Evolutionary conservation across 2,113 vertebrate species (phyloP).

Genomic region (Microcebus jonahi): DNA sequence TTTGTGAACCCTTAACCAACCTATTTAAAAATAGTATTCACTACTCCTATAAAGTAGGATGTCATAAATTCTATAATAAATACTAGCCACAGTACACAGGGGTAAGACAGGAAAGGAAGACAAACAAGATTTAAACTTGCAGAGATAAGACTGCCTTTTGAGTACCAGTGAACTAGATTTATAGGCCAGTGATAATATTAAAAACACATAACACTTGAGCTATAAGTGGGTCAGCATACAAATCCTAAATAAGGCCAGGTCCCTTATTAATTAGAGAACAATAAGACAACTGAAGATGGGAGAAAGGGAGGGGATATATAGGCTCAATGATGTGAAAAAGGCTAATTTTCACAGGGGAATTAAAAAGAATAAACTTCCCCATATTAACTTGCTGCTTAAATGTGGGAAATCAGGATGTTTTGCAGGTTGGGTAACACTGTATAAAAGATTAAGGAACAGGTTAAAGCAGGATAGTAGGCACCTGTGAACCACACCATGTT

Average conservation of each 20-base stretch:
- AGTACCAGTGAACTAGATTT: neutral
- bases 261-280: slow-evolving; percentile 47
- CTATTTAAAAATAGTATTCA: slow-evolving; percentile 30
- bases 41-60: neutral
- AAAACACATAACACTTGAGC: slow-evolving; percentile 6
- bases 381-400: slow-evolving; percentile 56
- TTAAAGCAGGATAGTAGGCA: slow-evolving; percentile 62
- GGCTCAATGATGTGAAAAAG: neutral
- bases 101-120: slow-evolving; percentile 39
- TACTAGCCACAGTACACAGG: neutral
- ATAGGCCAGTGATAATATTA: neutral
- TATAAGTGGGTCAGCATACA: neutral
- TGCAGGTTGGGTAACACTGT: slow-evolving; percentile 45
- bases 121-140: neutral
- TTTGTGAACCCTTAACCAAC: neutral
- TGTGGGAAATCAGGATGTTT: slow-evolving; percentile 67
- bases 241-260: slow-evolving; percentile 42
- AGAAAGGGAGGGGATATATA: neutral
- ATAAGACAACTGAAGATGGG: neutral
- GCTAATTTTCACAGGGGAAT: slow-evolving; percentile 8
- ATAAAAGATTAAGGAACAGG: slow-evolving; percentile 74
- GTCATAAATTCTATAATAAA: slow-evolving; percentile 26
- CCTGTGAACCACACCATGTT: slow-evolving; percentile 34
- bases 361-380: slow-evolving; percentile 31
- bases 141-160: neutral